These are phyloP conservation scores for Gorsachius magnificus DNA, from an alignment of 2,797 vertebrate species.

Conservation along the genomic window DNA sequence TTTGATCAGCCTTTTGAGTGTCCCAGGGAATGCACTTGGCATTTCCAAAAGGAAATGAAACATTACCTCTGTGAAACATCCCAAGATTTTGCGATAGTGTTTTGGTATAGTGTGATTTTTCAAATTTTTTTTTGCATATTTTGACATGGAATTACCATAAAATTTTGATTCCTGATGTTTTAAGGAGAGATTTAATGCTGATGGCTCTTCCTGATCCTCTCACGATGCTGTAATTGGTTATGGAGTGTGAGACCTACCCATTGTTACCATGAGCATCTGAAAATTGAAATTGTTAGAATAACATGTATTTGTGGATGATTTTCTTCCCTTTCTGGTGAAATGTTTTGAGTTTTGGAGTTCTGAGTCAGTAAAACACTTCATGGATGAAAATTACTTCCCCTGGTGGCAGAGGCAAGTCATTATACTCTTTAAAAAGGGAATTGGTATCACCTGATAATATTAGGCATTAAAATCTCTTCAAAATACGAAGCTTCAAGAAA, in stretches of 20 bases:
- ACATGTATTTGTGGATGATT: accelerated
- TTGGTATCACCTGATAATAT: background rate
- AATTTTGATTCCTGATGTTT: background rate
- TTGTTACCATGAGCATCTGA: background rate
- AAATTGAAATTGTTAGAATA: background rate
- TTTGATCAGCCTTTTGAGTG: background rate
- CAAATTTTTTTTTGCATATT: background rate
- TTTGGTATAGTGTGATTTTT: background rate
- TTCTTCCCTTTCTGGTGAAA: background rate
- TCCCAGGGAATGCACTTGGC: background rate
- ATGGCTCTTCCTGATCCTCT: background rate
- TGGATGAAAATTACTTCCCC: background rate
- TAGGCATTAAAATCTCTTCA: background rate
- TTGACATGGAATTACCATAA: background rate
- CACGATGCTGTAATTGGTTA: background rate
- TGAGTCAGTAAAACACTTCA: background rate
- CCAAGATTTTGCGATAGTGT: background rate
- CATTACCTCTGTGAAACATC: background rate
- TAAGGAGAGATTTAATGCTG: background rate
- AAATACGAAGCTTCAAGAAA: background rate
- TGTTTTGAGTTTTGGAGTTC: background rate
- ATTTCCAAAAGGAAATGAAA: background rate
- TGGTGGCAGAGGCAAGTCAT: background rate
- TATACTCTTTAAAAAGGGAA: background rate
- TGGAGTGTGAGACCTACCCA: background rate